Evolutionary conservation across 2,113 vertebrate genomes (phyloP).

Genomic region (Amphilophus citrinellus): DNA sequence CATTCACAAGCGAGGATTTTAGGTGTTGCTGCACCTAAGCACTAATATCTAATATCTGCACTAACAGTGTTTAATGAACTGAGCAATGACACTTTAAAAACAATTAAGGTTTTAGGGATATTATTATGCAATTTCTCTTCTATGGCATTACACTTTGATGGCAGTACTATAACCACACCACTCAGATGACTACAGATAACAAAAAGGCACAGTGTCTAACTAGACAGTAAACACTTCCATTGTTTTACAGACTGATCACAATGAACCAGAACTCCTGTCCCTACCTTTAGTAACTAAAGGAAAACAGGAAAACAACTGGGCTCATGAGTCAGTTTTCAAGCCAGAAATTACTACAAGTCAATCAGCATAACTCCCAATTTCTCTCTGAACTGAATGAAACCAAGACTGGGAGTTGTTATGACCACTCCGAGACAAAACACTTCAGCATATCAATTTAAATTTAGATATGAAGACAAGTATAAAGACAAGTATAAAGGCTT

Average conservation of each 20-base stretch:
- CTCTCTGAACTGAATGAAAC: neutral
- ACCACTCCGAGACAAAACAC: neutral
- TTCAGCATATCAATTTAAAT: conserved; percentile 28
- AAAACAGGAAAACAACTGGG: conserved; percentile 20
- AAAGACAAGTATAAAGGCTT: neutral
- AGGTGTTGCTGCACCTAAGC: neutral
- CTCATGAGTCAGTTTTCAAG: conserved; percentile 14
- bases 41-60: neutral
- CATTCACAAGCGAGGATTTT: neutral
- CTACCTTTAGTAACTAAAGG: neutral
- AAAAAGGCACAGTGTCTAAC: neutral
- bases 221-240: neutral
- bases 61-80: neutral
- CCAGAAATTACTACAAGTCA: conserved; percentile 23
- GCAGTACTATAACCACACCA: neutral
- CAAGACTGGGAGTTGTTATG: neutral
- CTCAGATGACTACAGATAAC: neutral
- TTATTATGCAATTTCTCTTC: neutral
- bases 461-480: conserved; percentile 8
- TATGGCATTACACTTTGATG: neutral
- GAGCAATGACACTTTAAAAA: neutral
- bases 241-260: neutral
- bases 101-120: neutral
- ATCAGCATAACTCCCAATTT: neutral
- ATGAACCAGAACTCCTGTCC: neutral